Evolutionary conservation across 1,140 invertebrate genomes (phyloP).

Genomic region (Protaetia brevitarsis): DNA sequence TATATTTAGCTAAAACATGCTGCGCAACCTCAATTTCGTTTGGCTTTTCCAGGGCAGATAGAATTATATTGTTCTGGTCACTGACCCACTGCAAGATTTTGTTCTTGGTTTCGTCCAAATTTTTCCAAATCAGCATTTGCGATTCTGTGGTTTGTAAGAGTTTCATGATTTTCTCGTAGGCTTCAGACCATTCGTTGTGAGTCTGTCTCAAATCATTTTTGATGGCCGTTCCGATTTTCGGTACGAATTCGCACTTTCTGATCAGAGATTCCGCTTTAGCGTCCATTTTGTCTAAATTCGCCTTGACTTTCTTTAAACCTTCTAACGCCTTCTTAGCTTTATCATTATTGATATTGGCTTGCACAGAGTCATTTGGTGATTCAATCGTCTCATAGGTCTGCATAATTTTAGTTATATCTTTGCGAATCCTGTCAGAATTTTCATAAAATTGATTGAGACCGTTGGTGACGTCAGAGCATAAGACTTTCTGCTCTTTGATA

Average conservation of each 20-base stretch:
- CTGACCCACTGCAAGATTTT: slow-evolving; percentile 81
- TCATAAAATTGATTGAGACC: slow-evolving; percentile 75
- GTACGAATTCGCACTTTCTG: slow-evolving; percentile 70
- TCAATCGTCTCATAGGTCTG: slow-evolving; percentile 58
- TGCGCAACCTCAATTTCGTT: slow-evolving; percentile 77
- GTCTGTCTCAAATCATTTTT: slow-evolving; percentile 60
- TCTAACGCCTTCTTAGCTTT: slow-evolving; percentile 73
- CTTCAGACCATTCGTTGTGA: slow-evolving; percentile 71
- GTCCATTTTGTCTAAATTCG: slow-evolving; percentile 71
- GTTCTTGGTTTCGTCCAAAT: slow-evolving; percentile 81
- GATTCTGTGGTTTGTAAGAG: slow-evolving; percentile 78
- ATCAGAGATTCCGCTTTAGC: slow-evolving; percentile 66
- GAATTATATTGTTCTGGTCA: slow-evolving; percentile 72
- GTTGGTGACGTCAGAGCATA: slow-evolving; percentile 67
- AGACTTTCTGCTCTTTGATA: slow-evolving; percentile 70
- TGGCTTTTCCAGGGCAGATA: slow-evolving; percentile 69
- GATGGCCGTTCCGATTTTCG: slow-evolving; percentile 69
- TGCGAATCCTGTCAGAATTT: slow-evolving; percentile 64
- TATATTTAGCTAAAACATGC: slow-evolving; percentile 75
- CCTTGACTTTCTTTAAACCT: slow-evolving; percentile 69
- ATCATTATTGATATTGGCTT: slow-evolving; percentile 63
- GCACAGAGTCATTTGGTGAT: slow-evolving; percentile 63
- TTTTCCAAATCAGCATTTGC: slow-evolving; percentile 86
- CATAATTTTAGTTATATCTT: slow-evolving; percentile 65
- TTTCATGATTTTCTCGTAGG: slow-evolving; percentile 66